Base-by-base conservation (phyloP, 2,888 invertebrate species). In the Pseudococcus longispinus region DNA sequence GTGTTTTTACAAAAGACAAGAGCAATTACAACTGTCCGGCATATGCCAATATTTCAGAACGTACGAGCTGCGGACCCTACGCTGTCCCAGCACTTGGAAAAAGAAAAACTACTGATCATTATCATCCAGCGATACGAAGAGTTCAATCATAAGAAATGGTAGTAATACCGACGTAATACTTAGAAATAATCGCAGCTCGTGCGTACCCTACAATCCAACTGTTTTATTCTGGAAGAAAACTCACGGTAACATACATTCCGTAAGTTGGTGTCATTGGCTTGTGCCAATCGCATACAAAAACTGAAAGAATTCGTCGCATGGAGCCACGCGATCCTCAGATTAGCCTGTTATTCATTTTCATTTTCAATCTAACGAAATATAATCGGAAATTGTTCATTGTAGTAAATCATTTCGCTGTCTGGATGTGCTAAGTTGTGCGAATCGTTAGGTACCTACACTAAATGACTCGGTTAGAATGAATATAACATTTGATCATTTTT, bases 321-420 rank as follows among this genome's bases (percentile, higher is more conserved):
- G 84, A 84, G 84, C 84, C 84, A 84, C 84, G 84, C 84, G 84
- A 84, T 55, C 46, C 46, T 70, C 77, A 60, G 84, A 84, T 84
- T 84, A 84, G 84, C 51, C 32, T 60, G 18, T 82, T 51, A 84
- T 84, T 84, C 55, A 84, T 84, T 84, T 37, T 84, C 84, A 84
- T 84, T 84, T 84, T 84, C 84, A 84, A 84, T 55, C 20, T 55
- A 60, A 60, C 60, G 0, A 84, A 6, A 32, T 51, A 55, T 84
- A 84, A 84, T 84, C 84, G 84, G 55, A 84, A 84, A 84, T 84
- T 18, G 84, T 18, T 51, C 60, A 84, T 84, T 84, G 84, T 84
- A 60, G 84, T 60, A 84, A 84, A 84, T 84, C 84, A 84, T 60
- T 60, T 84, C 51, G 55, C 51, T 55, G 84, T 84, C 84, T 84